phyloP scores from a whole-genome alignment of 2,888 invertebrate species.

The Blera fallax region DNA sequence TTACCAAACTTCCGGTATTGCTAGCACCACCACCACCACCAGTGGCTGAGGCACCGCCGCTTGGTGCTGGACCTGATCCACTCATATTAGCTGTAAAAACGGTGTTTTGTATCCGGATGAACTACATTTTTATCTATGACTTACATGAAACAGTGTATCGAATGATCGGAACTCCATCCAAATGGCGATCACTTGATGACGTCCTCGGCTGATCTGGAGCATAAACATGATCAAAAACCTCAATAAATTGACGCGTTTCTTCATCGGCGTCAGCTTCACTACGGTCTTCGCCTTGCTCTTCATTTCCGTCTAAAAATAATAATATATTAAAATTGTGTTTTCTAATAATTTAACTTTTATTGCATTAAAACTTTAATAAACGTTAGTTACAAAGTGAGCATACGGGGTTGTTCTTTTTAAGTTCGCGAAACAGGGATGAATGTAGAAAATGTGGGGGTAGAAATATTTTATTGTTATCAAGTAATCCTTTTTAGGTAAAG shows the following conservation, averaged over 20 bases:
- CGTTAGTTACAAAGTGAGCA: no score
- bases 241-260: conserved; percentile 80
- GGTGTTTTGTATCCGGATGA: no score
- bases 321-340: no score
- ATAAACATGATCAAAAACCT: conserved; percentile 80
- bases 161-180: conserved; percentile 55
- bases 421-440: no score
- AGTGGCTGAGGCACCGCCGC: conserved; percentile 29
- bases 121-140: background rate
- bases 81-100: conserved; percentile 54
- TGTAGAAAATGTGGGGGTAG: no score
- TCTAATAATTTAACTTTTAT: no score
- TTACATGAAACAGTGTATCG: conserved; percentile 59
- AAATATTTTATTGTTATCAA: no score
- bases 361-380: no score
- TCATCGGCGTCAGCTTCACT: conserved; percentile 81
- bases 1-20: conserved; percentile 7
- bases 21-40: conserved; percentile 8
- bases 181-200: conserved; percentile 75
- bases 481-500: no score
- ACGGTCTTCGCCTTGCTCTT: conserved; percentile 81
- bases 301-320: conserved; percentile 79
- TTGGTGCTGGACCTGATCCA: conserved; percentile 20
- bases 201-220: conserved; percentile 79
- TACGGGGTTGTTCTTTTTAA: no score